Evolutionary conservation across 1,140 invertebrate species (phyloP), one percentile per base, ranked within the genome.

Genomic region (Andricus grossulariae): DNA sequence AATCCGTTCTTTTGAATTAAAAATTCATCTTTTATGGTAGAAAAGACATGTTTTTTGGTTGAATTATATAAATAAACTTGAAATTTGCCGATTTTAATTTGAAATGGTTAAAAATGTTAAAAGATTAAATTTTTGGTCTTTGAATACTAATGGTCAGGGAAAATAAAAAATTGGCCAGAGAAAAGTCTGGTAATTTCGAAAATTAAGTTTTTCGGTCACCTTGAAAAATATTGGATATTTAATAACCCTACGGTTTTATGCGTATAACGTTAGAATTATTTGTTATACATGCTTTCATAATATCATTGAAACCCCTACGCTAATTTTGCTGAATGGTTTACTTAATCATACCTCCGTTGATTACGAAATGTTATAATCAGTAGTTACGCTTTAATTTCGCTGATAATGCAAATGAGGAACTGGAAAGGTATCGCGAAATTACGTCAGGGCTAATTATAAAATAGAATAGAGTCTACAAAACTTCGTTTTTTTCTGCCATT

Each of bases 361-460:
- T 72, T 72, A 25, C 19, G 45, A 72, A 72, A 50, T 50, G 15
- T 72, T 50, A n/a, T 50, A 72, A 51, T 72, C 45, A 50, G 3
- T 21, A 39, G 32, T 71, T 50, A 71, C 49, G 50, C 71, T 50
- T 72, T 72, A 11, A 72, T 72, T 72, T 72, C 45, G 13, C 19
- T n/a, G 32, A 66, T 66, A 66, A 25, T 12, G 72, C 54, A 39
- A 75, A 82, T 72, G 66, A 72, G 76, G 74, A 50, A 18, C 57
- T 21, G 39, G n/a, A n/a, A 39, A 66, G 32, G 39, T 32, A 39
- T 39, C 39, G 15, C 15, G 8, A 66, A n/a, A 55, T 66, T 8
- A 32, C 25, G 25, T 66, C 32, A 66, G 32, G 15, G 4, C n/a
- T n/a, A 45, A 66, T 25, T 66, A 39, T 15, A 66, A 39, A 66